Evolutionary conservation across 2,888 invertebrate species (phyloP).

Genomic region (Atrina japonica): DNA sequence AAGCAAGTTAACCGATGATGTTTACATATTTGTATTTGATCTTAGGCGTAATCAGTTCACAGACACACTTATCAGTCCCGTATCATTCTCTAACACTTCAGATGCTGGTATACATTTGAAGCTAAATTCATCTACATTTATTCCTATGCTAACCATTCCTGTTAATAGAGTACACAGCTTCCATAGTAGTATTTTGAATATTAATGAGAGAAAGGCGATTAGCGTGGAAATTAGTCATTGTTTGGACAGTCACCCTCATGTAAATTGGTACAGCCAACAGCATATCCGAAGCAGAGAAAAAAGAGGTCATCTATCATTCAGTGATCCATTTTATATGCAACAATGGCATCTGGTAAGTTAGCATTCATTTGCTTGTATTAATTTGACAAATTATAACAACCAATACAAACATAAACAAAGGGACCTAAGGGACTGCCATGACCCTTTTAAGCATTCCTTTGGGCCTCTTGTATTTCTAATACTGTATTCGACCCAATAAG

Average conservation of each 20-base stretch:
- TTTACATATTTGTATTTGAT: slow-evolving; percentile 31
- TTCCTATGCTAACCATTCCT: too few species aligned
- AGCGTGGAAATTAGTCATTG: slow-evolving; percentile 5
- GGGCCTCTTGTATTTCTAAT: too few species aligned
- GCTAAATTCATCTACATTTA: too few species aligned
- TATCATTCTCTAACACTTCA: too few species aligned
- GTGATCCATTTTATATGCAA: slow-evolving; percentile 69
- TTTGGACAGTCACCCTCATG: slow-evolving; percentile 56
- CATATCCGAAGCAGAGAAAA: slow-evolving; percentile 60
- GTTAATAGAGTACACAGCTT: neutral
- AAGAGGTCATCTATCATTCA: slow-evolving; percentile 59
- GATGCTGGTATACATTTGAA: too few species aligned
- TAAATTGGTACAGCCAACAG: slow-evolving; percentile 71
- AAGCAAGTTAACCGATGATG: slow-evolving; percentile 7
- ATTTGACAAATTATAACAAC: neutral
- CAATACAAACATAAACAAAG: too few species aligned
- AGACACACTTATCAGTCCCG: too few species aligned
- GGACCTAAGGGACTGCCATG: too few species aligned
- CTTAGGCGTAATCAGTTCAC: too few species aligned
- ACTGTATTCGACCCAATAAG: too few species aligned
- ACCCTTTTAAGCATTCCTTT: too few species aligned
- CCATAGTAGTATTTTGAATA: too few species aligned
- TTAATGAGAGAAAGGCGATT: neutral
- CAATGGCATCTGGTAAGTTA: slow-evolving; percentile 80
- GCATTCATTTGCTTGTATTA: neutral